Base-by-base conservation (phyloP, 1,140 invertebrate species). In the Teleopsis dalmanni region DNA sequence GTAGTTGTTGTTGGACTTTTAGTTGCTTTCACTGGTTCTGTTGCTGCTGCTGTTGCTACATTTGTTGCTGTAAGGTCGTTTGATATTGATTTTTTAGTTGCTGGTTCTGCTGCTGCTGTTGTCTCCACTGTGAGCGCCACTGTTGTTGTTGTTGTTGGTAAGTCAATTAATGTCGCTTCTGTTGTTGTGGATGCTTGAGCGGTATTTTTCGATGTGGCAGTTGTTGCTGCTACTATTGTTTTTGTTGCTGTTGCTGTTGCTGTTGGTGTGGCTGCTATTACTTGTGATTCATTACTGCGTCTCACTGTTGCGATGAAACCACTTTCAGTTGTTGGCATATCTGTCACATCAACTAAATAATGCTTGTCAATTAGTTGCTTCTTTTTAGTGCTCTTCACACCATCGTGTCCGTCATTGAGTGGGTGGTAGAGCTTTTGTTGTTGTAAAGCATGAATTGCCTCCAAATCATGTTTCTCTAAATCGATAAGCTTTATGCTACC, bases 311-410 rank as follows among this genome's bases (percentile, higher is more conserved):
- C n/a, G n/a, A n/a, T n/a, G n/a, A n/a, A n/a, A n/a, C n/a, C n/a
- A n/a, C n/a, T n/a, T n/a, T n/a, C n/a, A n/a, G n/a, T n/a, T 21
- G 19, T 19, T n/a, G 8, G 23, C 13, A 46, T n/a, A 9, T 22
- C 33, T n/a, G 54, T 48, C 0, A 43, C 25, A 8, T 19, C 14
- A 3, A 33, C 21, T 5, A 47, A 18, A 35, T 53, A 67, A 19
- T 66, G 57, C 37, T 68, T 62, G 52, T 63, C 60, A 27, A 59
- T 52, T 16, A 69, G 47, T 55, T 69, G 65, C 47, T 69, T 69
- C 40, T 69, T 69, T 9, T 46, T 57, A 18, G 65, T 69, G 6
- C 55, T 36, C 48, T 69, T 69, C 7, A 52, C 44, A 9, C 65
- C 65, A 50, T 69, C 65, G 46, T 69, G 65, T 3, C 65, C 65